phyloP scores from a whole-genome alignment of 2,888 invertebrate genomes.

The Epirrhoe tristata region DNA sequence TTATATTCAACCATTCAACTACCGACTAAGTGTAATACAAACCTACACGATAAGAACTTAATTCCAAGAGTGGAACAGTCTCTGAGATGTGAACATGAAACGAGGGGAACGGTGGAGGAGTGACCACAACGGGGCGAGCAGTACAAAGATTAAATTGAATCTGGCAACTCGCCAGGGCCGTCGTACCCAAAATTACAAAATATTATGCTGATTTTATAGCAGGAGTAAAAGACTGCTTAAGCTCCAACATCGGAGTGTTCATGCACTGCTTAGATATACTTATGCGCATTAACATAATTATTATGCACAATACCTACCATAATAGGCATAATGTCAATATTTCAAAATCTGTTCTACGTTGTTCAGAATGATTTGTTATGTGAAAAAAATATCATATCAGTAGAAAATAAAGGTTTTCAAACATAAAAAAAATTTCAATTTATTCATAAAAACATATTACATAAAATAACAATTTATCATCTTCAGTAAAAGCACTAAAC shows the following conservation, averaged over 20 bases:
- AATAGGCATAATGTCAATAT: too few relatives aligned
- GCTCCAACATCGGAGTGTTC: slow-evolving; percentile 28
- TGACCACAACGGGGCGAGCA: slow-evolving; percentile 71
- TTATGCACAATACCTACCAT: background rate
- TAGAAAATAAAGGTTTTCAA: too few relatives aligned
- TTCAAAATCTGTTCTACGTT: too few relatives aligned
- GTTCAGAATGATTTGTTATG: too few relatives aligned
- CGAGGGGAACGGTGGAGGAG: slow-evolving; percentile 60
- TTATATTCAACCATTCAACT: background rate
- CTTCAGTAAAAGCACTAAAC: too few relatives aligned
- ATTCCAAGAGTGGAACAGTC: slow-evolving; percentile 57
- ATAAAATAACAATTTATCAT: too few relatives aligned
- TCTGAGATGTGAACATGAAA: slow-evolving; percentile 56
- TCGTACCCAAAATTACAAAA: slow-evolving; percentile 71
- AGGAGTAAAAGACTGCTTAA: slow-evolving; percentile 45
- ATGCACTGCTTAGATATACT: slow-evolving; percentile 15
- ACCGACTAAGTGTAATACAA: background rate
- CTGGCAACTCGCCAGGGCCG: slow-evolving; percentile 70
- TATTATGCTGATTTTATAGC: slow-evolving; percentile 75
- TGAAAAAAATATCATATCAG: too few relatives aligned
- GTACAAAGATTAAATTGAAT: slow-evolving; percentile 79
- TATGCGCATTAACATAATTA: background rate
- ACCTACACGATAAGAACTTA: slow-evolving; percentile 56
- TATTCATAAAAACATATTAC: too few relatives aligned
- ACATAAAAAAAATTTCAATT: too few relatives aligned